phyloP scores from a whole-genome alignment of 2,113 vertebrate genomes.

The Nothocercus julius region DNA sequence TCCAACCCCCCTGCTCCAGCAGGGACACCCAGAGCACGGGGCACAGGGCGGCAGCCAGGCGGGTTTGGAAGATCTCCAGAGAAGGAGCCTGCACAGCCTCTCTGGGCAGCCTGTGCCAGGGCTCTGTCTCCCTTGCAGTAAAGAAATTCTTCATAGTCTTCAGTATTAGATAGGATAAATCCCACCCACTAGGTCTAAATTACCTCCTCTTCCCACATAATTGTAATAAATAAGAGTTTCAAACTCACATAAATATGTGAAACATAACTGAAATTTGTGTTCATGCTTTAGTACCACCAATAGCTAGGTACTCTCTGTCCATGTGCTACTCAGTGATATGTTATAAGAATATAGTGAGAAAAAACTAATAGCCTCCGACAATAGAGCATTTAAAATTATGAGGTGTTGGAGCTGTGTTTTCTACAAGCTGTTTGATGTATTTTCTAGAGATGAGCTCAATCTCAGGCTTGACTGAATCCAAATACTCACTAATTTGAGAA shows the following conservation, averaged over 20 bases:
- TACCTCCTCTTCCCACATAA: not conserved
- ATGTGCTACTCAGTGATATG: not conserved
- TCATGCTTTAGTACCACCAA: not conserved
- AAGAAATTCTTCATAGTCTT: not conserved
- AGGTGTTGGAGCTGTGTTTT: constrained; percentile 44
- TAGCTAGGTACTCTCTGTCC: not conserved
- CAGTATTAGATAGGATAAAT: not conserved
- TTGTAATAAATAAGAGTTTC: not conserved
- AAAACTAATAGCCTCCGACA: not conserved
- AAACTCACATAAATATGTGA: not conserved
- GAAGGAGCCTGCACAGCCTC: too few relatives aligned
- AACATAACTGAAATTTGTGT: not conserved
- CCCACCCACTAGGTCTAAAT: not conserved
- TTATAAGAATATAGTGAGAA: not conserved
- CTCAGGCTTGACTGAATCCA: constrained; percentile 31
- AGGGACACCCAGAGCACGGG: too few relatives aligned
- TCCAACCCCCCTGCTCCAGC: too few relatives aligned
- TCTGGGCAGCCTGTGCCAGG: too few relatives aligned
- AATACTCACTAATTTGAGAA: constrained; percentile 64
- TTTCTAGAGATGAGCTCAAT: constrained; percentile 55
- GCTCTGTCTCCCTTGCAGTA: too few relatives aligned
- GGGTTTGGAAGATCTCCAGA: too few relatives aligned
- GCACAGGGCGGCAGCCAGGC: too few relatives aligned
- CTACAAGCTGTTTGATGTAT: constrained; percentile 29
- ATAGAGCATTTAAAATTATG: constrained; percentile 5